Percentiles rank a stretch among this genome's conserved stretches.
These are phyloP conservation scores for Cossypha polioptera DNA, from an alignment of 2,797 vertebrate species.

Conservation along the genomic window DNA sequence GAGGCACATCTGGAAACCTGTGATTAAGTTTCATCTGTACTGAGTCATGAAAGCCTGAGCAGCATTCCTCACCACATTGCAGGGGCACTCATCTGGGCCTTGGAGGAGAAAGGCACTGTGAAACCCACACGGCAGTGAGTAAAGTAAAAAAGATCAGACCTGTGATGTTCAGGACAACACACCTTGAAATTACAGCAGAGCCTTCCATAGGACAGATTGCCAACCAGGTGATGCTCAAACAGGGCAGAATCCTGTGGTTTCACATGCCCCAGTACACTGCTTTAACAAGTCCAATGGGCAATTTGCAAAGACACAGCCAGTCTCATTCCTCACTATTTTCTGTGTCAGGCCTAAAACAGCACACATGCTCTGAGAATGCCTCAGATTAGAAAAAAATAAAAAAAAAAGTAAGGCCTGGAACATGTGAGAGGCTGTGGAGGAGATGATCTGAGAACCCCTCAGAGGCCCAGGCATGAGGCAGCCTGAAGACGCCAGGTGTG, in stretches of 20 bases:
- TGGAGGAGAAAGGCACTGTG: not conserved
- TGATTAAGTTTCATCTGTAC: not conserved
- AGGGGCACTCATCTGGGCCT: not conserved
- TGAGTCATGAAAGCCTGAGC: not conserved
- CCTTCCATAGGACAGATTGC: not conserved
- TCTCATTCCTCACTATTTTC: not conserved
- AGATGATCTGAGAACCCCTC: not conserved
- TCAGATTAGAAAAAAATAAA: not conserved
- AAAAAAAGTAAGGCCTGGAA: not conserved
- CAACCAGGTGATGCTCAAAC: not conserved
- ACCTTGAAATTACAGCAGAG: not conserved
- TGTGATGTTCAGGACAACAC: rapidly evolving
- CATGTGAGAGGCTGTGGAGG: not conserved
- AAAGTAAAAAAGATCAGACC: not conserved
- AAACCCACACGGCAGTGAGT: not conserved
- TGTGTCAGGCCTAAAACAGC: not conserved
- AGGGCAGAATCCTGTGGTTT: not conserved
- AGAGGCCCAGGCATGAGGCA: not conserved
- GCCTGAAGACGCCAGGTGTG: conserved; percentile 8
- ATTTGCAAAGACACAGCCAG: not conserved
- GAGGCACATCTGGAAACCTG: not conserved
- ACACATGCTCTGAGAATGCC: not conserved
- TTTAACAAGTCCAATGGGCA: not conserved
- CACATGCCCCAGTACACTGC: not conserved
- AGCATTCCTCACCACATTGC: not conserved